Evolutionary conservation across 1,140 invertebrate species (phyloP), one percentile per base, ranked within the genome.

Genomic region (Telenomus remus): DNA sequence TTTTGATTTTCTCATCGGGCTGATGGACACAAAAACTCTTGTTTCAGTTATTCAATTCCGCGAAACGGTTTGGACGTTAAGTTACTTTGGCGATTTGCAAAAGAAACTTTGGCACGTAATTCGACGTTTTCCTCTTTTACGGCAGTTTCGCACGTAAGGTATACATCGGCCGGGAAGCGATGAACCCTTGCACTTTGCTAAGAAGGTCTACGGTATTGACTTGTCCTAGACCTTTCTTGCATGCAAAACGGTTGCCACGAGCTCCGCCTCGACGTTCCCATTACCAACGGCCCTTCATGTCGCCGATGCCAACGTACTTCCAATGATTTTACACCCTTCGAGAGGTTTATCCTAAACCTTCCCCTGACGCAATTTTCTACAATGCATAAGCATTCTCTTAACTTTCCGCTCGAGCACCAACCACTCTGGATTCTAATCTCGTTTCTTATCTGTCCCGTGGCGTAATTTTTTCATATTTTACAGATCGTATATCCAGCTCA

Each of bases 181-280:
- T 77, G 68, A 77, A 69, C 68, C 68, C 63, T 72, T 71, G 57
- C 59, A 68, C 74, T 77, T 64, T 64, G 12, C 56, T 64, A 56
- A 71, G 66, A 70, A 77, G 74, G 63, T 71, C 57, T 71, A 71
- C 48, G 47, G 65, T 73, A 70, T 72, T 65, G 75, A 70, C 75
- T 78, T 73, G 75, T 72, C 75, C 75, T 77, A 77, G 75, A 77
- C 75, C 75, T 77, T 77, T 69, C 64, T 69, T 69, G 69, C 59
- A 60, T 65, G 57, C 59, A 69, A 69, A 78, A 66, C 48, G 54
- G 57, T 66, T 77, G 49, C 50, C 68, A 68, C n/a, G n/a, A n/a
- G n/a, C 61, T 72, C 63, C 12, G 59, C 11, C 72, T 70, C 14
- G 48, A 46, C 56, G 61, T 15, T 59, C 49, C 75, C 61, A 65